Percentiles rank a stretch among this genome's conserved stretches.
These are phyloP conservation scores for Ceratoteleas bidentatus DNA, from an alignment of 1,140 invertebrate genomes.

Conservation along the genomic window DNA sequence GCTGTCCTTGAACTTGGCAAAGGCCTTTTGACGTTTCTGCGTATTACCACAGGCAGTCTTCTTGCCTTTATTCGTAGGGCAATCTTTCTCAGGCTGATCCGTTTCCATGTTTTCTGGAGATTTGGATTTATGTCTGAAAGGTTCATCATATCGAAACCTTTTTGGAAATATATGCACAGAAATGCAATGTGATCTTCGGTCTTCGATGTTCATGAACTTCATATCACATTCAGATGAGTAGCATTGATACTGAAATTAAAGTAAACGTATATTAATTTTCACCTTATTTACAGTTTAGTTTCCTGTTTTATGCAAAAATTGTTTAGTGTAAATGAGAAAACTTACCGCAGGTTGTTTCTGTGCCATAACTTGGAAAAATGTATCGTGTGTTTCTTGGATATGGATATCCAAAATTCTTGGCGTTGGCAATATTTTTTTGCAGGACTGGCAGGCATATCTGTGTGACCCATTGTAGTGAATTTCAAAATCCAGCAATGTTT, in stretches of 20 bases:
- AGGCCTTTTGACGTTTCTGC: slow-evolving; percentile 71
- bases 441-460: slow-evolving; percentile 80
- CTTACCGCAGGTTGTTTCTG: slow-evolving; percentile 84
- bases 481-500: slow-evolving; percentile 79
- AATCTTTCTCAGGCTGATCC: slow-evolving; percentile 28
- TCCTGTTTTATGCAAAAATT: too few relatives aligned
- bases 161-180: slow-evolving; percentile 84
- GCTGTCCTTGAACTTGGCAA: slow-evolving; percentile 40
- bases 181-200: slow-evolving; percentile 84
- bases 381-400: slow-evolving; percentile 86
- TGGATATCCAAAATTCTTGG: slow-evolving; percentile 87
- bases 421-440: slow-evolving; percentile 84
- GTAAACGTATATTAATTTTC: too few relatives aligned
- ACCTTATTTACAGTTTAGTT: too few relatives aligned
- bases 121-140: slow-evolving; percentile 55
- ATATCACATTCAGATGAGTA: slow-evolving; percentile 84
- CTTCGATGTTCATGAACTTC: slow-evolving; percentile 81
- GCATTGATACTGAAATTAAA: slow-evolving; percentile 84
- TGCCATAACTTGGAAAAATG: slow-evolving; percentile 85
- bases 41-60: slow-evolving; percentile 55
- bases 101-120: slow-evolving; percentile 32
- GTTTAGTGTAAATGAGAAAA: too few relatives aligned
- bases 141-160: slow-evolving; percentile 83
- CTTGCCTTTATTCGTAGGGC: background rate
- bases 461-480: slow-evolving; percentile 81